Evolutionary conservation across 2,888 invertebrate species (phyloP).

Genomic region (Lycocerus yunnanus): DNA sequence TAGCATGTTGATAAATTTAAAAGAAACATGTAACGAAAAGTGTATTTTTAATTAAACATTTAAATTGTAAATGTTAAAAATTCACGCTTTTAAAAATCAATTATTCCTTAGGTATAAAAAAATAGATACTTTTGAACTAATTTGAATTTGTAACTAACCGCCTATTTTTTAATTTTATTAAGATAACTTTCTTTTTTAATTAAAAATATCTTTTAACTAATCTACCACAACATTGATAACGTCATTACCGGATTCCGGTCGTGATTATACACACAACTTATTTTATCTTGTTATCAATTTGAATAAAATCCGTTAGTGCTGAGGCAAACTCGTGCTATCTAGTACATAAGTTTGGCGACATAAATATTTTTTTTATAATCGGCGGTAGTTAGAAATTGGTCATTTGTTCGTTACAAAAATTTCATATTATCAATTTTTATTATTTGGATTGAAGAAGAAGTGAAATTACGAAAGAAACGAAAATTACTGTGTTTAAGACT

Average conservation of each 20-base stretch:
- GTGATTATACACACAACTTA: background rate
- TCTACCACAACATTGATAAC: background rate
- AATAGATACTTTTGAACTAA: background rate
- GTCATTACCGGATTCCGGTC: background rate
- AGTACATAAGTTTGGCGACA: no score
- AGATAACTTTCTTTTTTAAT: background rate
- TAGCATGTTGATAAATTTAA: no score
- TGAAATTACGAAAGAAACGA: no score
- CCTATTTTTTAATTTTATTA: background rate
- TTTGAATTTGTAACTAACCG: background rate
- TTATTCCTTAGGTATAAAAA: background rate
- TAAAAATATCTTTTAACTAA: background rate
- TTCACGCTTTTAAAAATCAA: background rate
- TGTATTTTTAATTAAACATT: no score
- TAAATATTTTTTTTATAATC: background rate
- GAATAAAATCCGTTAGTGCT: background rate
- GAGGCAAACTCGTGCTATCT: background rate
- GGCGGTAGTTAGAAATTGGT: background rate
- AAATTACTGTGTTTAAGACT: no score
- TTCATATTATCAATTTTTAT: background rate
- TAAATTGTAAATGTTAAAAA: no score
- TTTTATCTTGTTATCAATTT: background rate
- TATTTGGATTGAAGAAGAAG: no score
- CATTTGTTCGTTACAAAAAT: background rate
- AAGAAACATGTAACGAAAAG: no score